These are phyloP conservation scores for Sesia apiformis DNA, from an alignment of 2,888 invertebrate species.

Conservation along the genomic window DNA sequence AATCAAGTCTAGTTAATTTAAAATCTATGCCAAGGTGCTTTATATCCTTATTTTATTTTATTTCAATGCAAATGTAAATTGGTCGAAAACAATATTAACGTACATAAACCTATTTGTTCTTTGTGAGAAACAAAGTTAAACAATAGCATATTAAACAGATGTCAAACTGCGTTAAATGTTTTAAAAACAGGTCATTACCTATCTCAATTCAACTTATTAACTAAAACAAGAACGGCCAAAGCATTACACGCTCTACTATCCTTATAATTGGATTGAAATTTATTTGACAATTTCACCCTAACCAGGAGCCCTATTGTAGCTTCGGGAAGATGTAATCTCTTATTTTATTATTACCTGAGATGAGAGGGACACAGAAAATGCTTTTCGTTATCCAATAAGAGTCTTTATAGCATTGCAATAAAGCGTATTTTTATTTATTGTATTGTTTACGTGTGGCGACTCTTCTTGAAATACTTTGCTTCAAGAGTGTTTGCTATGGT, in stretches of 20 bases:
- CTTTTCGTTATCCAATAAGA: constrained; percentile 13
- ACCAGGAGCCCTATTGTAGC: constrained; percentile 59
- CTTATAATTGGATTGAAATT: background rate
- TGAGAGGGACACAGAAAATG: constrained; percentile 36
- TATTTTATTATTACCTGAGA: constrained; percentile 67
- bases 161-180: background rate
- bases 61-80: too few relatives aligned
- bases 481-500: background rate
- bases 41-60: too few relatives aligned
- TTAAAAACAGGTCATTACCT: background rate
- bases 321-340: constrained; percentile 69
- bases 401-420: constrained; percentile 13
- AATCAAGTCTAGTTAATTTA: too few relatives aligned
- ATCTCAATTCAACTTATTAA: background rate
- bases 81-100: too few relatives aligned
- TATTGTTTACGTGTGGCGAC: background rate
- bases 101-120: too few relatives aligned
- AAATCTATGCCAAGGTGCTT: too few relatives aligned
- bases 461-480: background rate
- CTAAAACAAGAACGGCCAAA: background rate
- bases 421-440: constrained; percentile 9
- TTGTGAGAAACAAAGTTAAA: too few relatives aligned
- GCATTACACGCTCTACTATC: background rate
- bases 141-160: background rate
- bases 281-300: constrained; percentile 16